A percentile compares a stretch with the other conserved stretches of the same genome.
Conservation (phyloP, 2,888 invertebrate species). For the Diachrysia chrysitis region DNA sequence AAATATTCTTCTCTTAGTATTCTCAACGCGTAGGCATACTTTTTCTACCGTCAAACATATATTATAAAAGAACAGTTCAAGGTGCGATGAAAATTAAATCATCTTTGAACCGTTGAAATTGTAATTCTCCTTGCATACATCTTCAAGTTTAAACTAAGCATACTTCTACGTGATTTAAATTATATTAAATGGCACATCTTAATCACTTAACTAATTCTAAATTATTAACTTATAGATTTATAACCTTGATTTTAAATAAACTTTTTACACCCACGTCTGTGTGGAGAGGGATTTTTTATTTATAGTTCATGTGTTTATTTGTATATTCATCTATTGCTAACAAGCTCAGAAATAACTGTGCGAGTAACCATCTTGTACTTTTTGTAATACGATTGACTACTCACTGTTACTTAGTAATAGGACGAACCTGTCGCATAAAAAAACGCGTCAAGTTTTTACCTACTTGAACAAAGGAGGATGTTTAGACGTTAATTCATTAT, state of each 20-base stretch:
- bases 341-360: too few species aligned
- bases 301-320: too few species aligned
- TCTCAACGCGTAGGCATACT: conserved; percentile 8
- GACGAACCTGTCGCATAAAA: too few species aligned
- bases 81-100: conserved; percentile 46
- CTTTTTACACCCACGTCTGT: too few species aligned
- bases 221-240: background rate
- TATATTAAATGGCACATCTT: conserved; percentile 33
- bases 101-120: conserved; percentile 39
- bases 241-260: too few species aligned
- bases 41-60: conserved; percentile 41
- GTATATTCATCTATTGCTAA: too few species aligned
- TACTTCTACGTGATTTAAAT: conserved; percentile 52
- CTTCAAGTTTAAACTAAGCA: conserved; percentile 56
- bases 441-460: background rate
- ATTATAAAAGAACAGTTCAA: conserved; percentile 51
- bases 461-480: background rate
- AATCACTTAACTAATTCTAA: conserved; percentile 15
- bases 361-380: too few species aligned
- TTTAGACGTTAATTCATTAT: background rate
- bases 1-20: conserved; percentile 14
- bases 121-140: conserved; percentile 56
- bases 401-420: too few species aligned
- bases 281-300: too few species aligned
- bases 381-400: too few species aligned